Conservation (phyloP, 2,113 vertebrate species). For the Cathartes aura region DNA sequence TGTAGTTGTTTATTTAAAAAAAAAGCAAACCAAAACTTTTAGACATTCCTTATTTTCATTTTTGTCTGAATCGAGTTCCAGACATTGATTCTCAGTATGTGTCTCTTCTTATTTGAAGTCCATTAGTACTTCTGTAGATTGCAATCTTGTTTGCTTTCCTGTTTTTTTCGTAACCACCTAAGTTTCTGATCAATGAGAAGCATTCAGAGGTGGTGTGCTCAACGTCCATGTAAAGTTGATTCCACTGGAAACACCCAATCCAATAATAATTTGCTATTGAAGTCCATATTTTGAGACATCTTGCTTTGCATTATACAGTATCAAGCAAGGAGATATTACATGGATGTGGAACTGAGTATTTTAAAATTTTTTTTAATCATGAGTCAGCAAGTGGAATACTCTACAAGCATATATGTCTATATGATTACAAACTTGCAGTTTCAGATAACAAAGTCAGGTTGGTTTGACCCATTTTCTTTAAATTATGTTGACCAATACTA, state of each 20-base stretch:
- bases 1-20: background rate
- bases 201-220: background rate
- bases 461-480: background rate
- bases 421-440: background rate
- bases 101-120: background rate
- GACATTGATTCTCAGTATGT: background rate
- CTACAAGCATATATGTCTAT: background rate
- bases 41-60: background rate
- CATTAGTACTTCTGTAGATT: background rate
- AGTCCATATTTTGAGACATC: background rate
- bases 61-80: background rate
- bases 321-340: background rate
- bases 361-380: background rate
- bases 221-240: background rate
- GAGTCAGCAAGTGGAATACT: background rate
- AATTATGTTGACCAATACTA: background rate
- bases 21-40: background rate
- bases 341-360: background rate
- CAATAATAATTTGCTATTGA: background rate
- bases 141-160: background rate
- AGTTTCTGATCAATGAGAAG: background rate
- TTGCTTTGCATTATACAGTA: background rate
- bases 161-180: background rate
- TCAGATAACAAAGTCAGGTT: background rate
- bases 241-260: background rate